Evolutionary conservation across 2,888 invertebrate species (phyloP).

Genomic region (Nomada ferruginata): DNA sequence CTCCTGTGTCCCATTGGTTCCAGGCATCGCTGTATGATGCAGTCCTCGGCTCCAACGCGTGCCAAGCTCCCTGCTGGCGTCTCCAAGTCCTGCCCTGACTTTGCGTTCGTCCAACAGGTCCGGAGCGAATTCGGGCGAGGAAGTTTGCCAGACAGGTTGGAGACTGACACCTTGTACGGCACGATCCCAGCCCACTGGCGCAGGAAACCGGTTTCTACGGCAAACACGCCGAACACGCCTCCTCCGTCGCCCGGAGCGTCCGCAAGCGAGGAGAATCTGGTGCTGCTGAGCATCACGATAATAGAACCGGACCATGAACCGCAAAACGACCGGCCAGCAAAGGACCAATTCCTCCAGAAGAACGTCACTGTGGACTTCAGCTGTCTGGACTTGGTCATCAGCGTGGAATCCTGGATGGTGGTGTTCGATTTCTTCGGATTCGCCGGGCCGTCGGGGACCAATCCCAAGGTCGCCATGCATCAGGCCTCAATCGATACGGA

Average conservation of each 20-base stretch:
- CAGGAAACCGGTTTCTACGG: slow-evolving; percentile 72
- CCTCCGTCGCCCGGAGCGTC: slow-evolving; percentile 81
- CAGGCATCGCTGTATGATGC: slow-evolving; percentile 93
- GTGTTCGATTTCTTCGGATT: slow-evolving; percentile 96
- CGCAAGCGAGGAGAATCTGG: slow-evolving; percentile 83
- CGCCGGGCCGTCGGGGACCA: slow-evolving; percentile 75
- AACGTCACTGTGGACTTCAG: slow-evolving; percentile 94
- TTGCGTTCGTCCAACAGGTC: slow-evolving; percentile 83
- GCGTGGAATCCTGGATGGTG: slow-evolving; percentile 97
- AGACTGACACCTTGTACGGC: slow-evolving; percentile 80
- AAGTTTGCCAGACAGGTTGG: slow-evolving; percentile 80
- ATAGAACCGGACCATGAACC: slow-evolving; percentile 66
- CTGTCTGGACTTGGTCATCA: slow-evolving; percentile 94
- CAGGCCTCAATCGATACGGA: slow-evolving; percentile 56
- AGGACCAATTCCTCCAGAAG: slow-evolving; percentile 80
- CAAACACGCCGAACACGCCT: slow-evolving; percentile 80
- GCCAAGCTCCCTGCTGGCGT: slow-evolving; percentile 77
- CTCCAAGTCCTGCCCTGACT: slow-evolving; percentile 93
- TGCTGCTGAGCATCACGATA: slow-evolving; percentile 80
- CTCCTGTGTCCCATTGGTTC: slow-evolving; percentile 91
- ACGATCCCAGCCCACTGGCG: slow-evolving; percentile 81
- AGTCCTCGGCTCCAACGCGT: slow-evolving; percentile 86
- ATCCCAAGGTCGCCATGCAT: slow-evolving; percentile 64
- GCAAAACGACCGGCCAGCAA: slow-evolving; percentile 1
- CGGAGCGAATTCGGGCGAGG: slow-evolving; percentile 73